A percentile compares a stretch with the other conserved stretches of the same genome.
Conservation (phyloP, 2,797 vertebrate species). For the Lithobates pipiens region DNA sequence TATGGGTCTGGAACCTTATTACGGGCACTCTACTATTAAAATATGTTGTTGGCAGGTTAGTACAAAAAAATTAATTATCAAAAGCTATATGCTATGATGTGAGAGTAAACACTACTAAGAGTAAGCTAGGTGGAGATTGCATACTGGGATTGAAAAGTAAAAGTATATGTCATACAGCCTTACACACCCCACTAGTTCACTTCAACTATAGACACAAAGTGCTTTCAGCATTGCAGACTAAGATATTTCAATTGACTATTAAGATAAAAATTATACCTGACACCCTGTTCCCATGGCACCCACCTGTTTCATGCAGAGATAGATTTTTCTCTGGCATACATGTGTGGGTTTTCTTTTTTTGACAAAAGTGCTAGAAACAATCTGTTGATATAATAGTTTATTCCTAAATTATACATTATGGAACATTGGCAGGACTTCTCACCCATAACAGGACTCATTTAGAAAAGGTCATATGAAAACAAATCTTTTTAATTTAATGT, state of each 20-base stretch:
- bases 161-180: background rate
- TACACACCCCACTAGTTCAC: background rate
- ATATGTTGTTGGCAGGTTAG: no score
- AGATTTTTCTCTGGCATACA: slow-evolving; percentile 18
- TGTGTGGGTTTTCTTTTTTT: slow-evolving; percentile 22
- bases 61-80: no score
- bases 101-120: no score
- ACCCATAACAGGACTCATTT: background rate
- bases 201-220: background rate
- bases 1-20: no score
- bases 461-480: background rate
- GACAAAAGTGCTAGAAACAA: slow-evolving; percentile 12
- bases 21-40: no score
- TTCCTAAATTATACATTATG: slow-evolving; percentile 1
- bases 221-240: background rate
- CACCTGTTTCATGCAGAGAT: slow-evolving; percentile 35
- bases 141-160: background rate
- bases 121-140: no score
- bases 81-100: no score
- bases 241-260: slow-evolving; percentile 2
- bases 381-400: background rate
- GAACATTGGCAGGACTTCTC: background rate
- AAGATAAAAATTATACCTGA: slow-evolving; percentile 26
- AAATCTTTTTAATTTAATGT: background rate
- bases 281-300: slow-evolving; percentile 31